These are phyloP conservation scores for Eremophila alpestris DNA, from an alignment of 2,797 vertebrate genomes.

Conservation along the genomic window DNA sequence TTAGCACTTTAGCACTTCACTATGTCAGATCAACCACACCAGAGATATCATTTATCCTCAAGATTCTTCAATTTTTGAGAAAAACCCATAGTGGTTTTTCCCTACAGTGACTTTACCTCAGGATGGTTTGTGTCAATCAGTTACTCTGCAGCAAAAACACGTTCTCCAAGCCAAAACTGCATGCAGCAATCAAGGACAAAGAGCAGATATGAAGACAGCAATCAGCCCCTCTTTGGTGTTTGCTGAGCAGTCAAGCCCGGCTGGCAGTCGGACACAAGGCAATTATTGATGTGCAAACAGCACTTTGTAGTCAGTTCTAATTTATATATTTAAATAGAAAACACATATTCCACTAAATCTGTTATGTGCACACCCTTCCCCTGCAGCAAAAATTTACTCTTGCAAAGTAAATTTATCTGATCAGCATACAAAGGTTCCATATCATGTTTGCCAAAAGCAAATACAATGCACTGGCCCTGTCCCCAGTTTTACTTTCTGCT, in stretches of 20 bases:
- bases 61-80: background rate
- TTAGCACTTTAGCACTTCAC: background rate
- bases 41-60: background rate
- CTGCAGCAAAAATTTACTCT: slow-evolving; percentile 6
- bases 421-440: background rate
- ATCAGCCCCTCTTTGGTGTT: background rate
- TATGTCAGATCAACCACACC: background rate
- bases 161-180: background rate
- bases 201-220: background rate
- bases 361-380: background rate
- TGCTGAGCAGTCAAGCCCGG: background rate
- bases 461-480: background rate
- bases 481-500: background rate
- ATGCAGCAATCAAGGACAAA: background rate
- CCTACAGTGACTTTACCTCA: background rate
- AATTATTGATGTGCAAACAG: slow-evolving; percentile 21
- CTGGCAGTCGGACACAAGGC: background rate
- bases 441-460: background rate
- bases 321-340: slow-evolving; percentile 42
- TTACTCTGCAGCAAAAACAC: background rate
- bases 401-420: slow-evolving; percentile 4
- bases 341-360: background rate
- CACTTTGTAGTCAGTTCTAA: background rate
- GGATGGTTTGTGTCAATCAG: background rate
- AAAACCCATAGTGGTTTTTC: background rate